These are phyloP conservation scores for Trachelus troglodyta DNA, from an alignment of 2,888 invertebrate species.

Conservation along the genomic window DNA sequence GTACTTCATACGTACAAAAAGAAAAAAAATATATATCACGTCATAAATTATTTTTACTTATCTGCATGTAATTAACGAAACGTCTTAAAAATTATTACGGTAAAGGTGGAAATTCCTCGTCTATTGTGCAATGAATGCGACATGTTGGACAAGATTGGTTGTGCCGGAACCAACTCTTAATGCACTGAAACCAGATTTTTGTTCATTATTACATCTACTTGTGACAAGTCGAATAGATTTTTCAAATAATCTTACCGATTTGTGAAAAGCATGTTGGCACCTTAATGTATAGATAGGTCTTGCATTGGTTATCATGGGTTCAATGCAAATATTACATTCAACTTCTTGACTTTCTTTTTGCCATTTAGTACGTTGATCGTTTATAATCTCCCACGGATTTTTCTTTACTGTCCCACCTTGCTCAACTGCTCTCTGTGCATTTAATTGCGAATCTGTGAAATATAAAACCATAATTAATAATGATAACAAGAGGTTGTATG, in stretches of 20 bases:
- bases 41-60: neutral
- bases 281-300: slow-evolving; percentile 30
- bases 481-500: neutral
- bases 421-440: neutral
- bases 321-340: slow-evolving; percentile 46
- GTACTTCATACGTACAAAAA: neutral
- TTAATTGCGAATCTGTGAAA: neutral
- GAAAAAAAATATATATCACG: neutral
- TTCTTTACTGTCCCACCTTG: neutral
- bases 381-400: neutral
- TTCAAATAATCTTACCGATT: slow-evolving; percentile 28
- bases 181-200: slow-evolving; percentile 40
- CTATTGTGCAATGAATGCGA: slow-evolving; percentile 36
- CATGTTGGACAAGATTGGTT: slow-evolving; percentile 48
- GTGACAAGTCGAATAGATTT: neutral
- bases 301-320: slow-evolving; percentile 16
- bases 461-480: neutral
- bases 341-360: slow-evolving; percentile 30
- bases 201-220: neutral
- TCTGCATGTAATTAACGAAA: neutral
- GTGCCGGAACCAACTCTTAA: slow-evolving; percentile 41
- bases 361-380: slow-evolving; percentile 21
- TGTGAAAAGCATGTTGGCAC: slow-evolving; percentile 49
- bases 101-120: slow-evolving; percentile 49
- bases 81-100: neutral